Conservation (phyloP, 2,888 invertebrate species). For the Venustoraphidia nigricollis region DNA sequence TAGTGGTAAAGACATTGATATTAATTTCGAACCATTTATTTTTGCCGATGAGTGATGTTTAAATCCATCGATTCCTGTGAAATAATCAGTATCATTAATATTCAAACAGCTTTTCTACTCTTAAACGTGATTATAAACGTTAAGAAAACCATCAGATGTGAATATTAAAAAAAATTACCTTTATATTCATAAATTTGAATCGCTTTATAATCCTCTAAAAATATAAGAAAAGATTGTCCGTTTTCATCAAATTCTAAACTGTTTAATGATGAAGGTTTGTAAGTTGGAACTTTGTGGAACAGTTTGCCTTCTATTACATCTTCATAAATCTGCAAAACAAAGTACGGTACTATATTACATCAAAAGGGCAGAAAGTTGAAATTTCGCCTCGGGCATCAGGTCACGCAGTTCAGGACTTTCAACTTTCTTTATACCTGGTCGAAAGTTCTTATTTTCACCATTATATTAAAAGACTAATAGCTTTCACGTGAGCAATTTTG, state of each 20-base stretch:
- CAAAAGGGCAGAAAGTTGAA: no score
- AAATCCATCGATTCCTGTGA: slow-evolving; percentile 30
- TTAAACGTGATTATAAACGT: background rate
- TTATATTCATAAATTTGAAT: slow-evolving; percentile 32
- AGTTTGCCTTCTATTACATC: slow-evolving; percentile 28
- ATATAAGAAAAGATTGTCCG: slow-evolving; percentile 33
- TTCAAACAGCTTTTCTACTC: background rate
- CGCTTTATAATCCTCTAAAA: slow-evolving; percentile 26
- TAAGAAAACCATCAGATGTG: slow-evolving; percentile 6
- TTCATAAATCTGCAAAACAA: slow-evolving; percentile 26
- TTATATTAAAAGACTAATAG: no score
- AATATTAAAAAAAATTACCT: no score
- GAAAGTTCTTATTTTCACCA: no score
- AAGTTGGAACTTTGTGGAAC: slow-evolving; percentile 33
- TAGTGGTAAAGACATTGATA: slow-evolving; percentile 21
- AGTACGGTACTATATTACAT: no score
- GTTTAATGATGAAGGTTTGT: slow-evolving; percentile 31
- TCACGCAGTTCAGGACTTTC: no score
- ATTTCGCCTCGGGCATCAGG: no score
- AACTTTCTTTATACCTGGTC: no score
- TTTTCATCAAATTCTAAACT: slow-evolving; percentile 23
- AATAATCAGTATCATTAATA: background rate
- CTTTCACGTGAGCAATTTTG: no score
- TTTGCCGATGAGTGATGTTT: slow-evolving; percentile 22
- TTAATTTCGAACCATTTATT: slow-evolving; percentile 22